Evolutionary conservation across 1,140 invertebrate species (phyloP).

Genomic region (Bombus polaris): DNA sequence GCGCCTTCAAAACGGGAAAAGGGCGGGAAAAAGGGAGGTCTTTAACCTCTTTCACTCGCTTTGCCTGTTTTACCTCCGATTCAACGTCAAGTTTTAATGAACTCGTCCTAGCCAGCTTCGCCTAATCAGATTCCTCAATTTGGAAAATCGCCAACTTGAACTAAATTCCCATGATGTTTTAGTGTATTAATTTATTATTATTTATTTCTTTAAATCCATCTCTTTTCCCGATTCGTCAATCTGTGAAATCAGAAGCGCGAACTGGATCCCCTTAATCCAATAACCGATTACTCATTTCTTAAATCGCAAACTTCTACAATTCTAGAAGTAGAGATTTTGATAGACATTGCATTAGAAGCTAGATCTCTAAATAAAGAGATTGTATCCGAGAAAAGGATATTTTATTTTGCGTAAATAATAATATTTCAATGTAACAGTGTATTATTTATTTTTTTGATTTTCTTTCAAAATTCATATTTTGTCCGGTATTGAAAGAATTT

Average conservation of each 20-base stretch:
- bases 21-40: conserved; percentile 34
- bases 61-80: conserved; percentile 24
- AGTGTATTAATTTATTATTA: background rate
- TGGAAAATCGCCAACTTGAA: background rate
- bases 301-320: no score
- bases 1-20: conserved; percentile 24
- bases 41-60: conserved; percentile 39
- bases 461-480: background rate
- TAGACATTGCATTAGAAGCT: no score
- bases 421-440: no score
- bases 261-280: no score
- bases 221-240: no score
- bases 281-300: no score
- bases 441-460: background rate
- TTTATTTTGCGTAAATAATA: no score
- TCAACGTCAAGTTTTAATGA: conserved; percentile 49
- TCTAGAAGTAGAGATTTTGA: no score
- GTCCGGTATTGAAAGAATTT: background rate
- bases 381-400: no score
- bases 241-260: no score
- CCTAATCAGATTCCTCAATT: conserved; percentile 6
- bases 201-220: no score
- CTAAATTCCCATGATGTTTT: background rate
- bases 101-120: background rate
- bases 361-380: no score